phyloP scores from a whole-genome alignment of 2,113 vertebrate genomes.

The Cyprinodon variegatus region DNA sequence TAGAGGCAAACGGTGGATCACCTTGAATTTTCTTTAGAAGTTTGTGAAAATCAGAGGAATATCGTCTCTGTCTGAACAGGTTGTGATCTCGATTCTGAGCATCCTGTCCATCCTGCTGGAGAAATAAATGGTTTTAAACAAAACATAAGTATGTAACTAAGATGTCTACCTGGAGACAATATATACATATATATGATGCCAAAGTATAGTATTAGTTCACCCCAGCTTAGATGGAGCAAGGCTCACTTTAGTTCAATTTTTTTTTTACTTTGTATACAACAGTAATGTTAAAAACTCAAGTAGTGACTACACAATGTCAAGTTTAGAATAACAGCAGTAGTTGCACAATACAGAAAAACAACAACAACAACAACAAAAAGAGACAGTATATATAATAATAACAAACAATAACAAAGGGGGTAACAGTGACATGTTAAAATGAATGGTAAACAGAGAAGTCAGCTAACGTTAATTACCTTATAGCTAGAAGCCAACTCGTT shows the following conservation, averaged over 20 bases:
- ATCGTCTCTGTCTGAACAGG: conserved; percentile 43
- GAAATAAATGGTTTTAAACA: conserved; percentile 16
- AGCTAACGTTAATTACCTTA: conserved; percentile 61
- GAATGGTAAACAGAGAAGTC: background rate
- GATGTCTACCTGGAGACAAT: background rate
- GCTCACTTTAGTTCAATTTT: background rate
- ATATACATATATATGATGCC: background rate
- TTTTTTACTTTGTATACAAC: too few relatives aligned
- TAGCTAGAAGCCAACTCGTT: conserved; percentile 70
- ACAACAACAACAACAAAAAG: too few relatives aligned
- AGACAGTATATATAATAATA: too few relatives aligned
- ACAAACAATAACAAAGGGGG: too few relatives aligned
- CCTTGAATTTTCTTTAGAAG: conserved; percentile 80
- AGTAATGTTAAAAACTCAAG: too few relatives aligned
- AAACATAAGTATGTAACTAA: background rate
- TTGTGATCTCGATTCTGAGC: conserved; percentile 13
- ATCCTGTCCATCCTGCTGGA: conserved; percentile 47
- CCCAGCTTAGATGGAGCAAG: background rate
- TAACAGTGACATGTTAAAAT: background rate
- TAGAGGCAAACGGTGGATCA: conserved; percentile 18
- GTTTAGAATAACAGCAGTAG: too few relatives aligned
- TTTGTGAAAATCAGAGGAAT: conserved; percentile 69
- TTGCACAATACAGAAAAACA: too few relatives aligned
- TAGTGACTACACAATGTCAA: too few relatives aligned
- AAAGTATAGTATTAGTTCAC: background rate